Conservation (phyloP, 2,113 vertebrate species). For the Dasyprocta punctata region DNA sequence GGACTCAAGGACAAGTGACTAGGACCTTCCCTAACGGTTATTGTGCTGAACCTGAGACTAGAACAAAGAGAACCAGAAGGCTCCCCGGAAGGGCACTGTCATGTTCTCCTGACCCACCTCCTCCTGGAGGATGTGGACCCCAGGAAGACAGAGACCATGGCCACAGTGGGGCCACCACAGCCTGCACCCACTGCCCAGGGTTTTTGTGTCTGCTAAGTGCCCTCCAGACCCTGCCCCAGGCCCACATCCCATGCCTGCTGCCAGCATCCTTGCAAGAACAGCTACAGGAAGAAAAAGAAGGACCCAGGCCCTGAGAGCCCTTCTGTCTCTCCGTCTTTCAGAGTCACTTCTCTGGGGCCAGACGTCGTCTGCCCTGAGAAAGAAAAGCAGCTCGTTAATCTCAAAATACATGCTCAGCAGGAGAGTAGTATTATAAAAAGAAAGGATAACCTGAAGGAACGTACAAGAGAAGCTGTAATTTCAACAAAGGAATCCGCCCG, state of each 20-base stretch:
- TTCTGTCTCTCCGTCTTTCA: background rate
- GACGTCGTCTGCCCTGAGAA: background rate
- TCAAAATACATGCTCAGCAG: slow-evolving; percentile 69
- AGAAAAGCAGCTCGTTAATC: slow-evolving; percentile 65
- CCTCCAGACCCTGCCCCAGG: background rate
- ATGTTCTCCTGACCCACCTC: background rate
- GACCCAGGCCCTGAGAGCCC: background rate
- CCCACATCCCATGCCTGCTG: background rate
- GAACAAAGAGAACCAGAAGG: background rate
- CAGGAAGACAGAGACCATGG: background rate
- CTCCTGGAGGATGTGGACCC: background rate
- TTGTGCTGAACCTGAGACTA: background rate
- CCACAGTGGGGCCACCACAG: background rate
- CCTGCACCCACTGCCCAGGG: background rate
- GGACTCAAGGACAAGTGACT: background rate
- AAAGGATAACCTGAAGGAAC: slow-evolving; percentile 76
- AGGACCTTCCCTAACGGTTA: background rate
- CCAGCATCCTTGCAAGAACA: background rate
- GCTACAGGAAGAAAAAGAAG: background rate
- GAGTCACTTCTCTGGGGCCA: too few relatives aligned
- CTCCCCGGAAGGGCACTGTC: background rate
- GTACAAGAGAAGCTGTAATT: slow-evolving; percentile 74
- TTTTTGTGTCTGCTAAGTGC: background rate
- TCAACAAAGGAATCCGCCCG: slow-evolving; percentile 46
- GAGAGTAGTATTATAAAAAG: slow-evolving; percentile 79